A percentile compares a stretch with the other conserved stretches of the same genome.
Evolutionary conservation across 2,888 invertebrate species (phyloP).

Genomic region (Zele albiditarsus): DNA sequence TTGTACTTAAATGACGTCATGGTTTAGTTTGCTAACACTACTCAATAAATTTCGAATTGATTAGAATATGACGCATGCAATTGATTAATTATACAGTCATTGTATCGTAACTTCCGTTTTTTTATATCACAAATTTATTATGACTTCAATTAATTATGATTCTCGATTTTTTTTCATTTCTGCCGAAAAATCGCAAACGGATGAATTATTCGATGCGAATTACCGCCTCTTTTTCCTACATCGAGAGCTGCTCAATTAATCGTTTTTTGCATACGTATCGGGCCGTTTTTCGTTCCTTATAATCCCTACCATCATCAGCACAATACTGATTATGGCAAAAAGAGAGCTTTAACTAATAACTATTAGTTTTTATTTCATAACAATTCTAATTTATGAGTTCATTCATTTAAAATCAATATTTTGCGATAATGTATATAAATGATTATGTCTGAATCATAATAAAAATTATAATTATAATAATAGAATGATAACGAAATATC

Average conservation of each 20-base stretch:
- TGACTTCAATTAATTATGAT: slow-evolving; percentile 61
- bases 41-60: slow-evolving; percentile 44
- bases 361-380: slow-evolving; percentile 41
- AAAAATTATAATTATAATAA: background rate
- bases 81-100: slow-evolving; percentile 46
- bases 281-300: slow-evolving; percentile 24
- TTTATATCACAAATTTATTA: slow-evolving; percentile 58
- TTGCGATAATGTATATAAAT: slow-evolving; percentile 30
- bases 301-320: slow-evolving; percentile 30
- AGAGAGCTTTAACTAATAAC: slow-evolving; percentile 45
- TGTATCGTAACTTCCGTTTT: slow-evolving; percentile 45
- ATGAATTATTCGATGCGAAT: slow-evolving; percentile 52
- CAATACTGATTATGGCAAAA: slow-evolving; percentile 35
- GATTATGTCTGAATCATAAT: slow-evolving; percentile 9
- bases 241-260: slow-evolving; percentile 46
- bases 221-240: slow-evolving; percentile 30
- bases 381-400: slow-evolving; percentile 47
- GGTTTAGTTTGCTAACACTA: slow-evolving; percentile 41
- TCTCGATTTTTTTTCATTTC: slow-evolving; percentile 48
- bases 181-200: slow-evolving; percentile 46
- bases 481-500: slow-evolving; percentile 29
- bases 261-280: slow-evolving; percentile 41
- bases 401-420: slow-evolving; percentile 40
- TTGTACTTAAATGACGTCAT: slow-evolving; percentile 45
- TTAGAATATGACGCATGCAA: slow-evolving; percentile 47